Base-by-base conservation (phyloP, 1,140 invertebrate genomes). In the Habropoda laboriosa region DNA sequence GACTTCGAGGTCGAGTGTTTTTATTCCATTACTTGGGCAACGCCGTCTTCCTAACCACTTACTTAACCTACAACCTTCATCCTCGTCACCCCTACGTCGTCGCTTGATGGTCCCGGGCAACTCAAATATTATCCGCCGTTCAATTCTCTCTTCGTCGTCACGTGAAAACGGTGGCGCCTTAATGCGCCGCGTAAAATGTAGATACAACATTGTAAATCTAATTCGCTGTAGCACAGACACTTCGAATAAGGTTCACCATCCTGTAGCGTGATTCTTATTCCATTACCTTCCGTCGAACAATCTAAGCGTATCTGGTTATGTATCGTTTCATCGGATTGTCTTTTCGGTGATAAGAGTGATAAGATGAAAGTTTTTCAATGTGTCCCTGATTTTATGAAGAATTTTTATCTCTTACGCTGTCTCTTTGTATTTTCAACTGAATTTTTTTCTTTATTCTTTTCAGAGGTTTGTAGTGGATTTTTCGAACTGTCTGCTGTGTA, bases 51-150 rank as follows among this genome's bases (percentile, higher is more conserved):
- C 88, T 90, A 90, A 89, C 86, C 89, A 90, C 88, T 90, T 90
- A 89, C 89, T 90, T 90, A 90, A 90, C 87, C 85, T 81, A 87
- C 82, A 81, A 88, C 83, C 84, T 87, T 75, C 86, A 81, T 61
- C 80, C 86, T 80, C 68, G 74, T 75, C 76, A 63, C 45, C 76
- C 24, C 42, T 10, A 42, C 57, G 63, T 70, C 82, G 55, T 45
- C 18, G 71, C 27, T 82, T 72, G 83, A 86, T 83, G 73, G 75
- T 70, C 71, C 86, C 83, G 80, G 86, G 87, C 85, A 89, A 88
- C 86, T 89, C 88, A 90, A 90, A 90, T 90, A 89, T 90, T 90
- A 89, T 90, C 86, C 80, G 73, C 80, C 82, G 76, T 75, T 82
- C 71, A 57, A 86, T 86, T 78, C 73, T 42, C 70, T 58, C 49